Conservation (phyloP, 2,113 vertebrate species). For the Neotoma lepida region DNA sequence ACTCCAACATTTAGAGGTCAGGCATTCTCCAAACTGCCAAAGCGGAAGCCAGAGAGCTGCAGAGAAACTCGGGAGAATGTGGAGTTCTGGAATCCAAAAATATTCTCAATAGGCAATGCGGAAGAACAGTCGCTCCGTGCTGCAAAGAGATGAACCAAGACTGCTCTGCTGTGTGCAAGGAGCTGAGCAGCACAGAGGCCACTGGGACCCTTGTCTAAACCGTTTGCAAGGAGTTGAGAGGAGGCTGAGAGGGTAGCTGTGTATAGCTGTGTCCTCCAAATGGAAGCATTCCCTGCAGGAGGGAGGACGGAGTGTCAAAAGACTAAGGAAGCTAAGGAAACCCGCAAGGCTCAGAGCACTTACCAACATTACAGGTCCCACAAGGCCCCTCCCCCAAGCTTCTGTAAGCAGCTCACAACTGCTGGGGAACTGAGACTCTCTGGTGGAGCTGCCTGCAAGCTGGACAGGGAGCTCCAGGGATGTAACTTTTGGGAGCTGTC, state of each 20-base stretch:
- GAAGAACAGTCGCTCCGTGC: too few species aligned
- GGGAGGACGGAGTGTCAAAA: too few species aligned
- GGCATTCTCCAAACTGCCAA: conserved; percentile 56
- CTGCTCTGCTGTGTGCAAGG: neutral
- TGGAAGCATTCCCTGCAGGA: neutral
- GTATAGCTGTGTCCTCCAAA: neutral
- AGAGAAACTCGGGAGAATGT: conserved; percentile 30
- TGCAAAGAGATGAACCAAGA: neutral
- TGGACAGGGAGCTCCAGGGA: neutral
- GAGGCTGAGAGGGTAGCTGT: neutral
- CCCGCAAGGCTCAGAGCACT: neutral
- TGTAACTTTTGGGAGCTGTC: neutral
- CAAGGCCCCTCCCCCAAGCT: neutral
- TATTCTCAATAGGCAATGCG: neutral
- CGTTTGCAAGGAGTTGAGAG: neutral
- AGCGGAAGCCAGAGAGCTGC: conserved; percentile 40
- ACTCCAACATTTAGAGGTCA: conserved; percentile 66
- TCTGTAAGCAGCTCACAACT: neutral
- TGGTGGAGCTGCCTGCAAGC: neutral
- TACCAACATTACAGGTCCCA: neutral
- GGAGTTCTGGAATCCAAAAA: conserved; percentile 30
- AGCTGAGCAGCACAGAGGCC: neutral
- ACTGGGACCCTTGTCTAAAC: neutral
- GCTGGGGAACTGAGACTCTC: neutral
- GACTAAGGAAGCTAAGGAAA: neutral